Evolutionary conservation across 2,797 vertebrate species (phyloP).

Genomic region (Zonotrichia albicollis): DNA sequence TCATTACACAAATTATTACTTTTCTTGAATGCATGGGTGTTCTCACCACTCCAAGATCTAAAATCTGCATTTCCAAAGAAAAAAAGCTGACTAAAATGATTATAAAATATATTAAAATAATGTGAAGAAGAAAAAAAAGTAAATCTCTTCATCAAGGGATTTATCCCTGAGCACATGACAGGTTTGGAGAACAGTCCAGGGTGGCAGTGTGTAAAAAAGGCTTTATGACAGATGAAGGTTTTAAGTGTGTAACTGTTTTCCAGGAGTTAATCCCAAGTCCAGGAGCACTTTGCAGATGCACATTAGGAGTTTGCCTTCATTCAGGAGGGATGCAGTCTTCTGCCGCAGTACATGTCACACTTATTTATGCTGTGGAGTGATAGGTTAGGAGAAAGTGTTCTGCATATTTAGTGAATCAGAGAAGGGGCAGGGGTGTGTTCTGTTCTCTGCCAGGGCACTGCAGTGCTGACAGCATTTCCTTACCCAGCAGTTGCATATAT

Average conservation of each 20-base stretch:
- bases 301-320: background rate
- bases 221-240: slow-evolving; percentile 39
- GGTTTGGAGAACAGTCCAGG: slow-evolving; percentile 4
- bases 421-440: background rate
- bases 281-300: background rate
- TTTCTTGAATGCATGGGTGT: background rate
- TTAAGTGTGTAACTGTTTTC: slow-evolving; percentile 25
- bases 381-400: background rate
- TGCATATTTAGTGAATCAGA: background rate
- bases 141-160: background rate
- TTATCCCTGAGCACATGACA: slow-evolving; percentile 29
- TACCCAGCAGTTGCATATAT: background rate
- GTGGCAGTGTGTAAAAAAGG: slow-evolving; percentile 39
- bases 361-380: background rate
- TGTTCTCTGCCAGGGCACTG: background rate
- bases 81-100: background rate
- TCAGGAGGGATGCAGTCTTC: background rate
- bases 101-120: background rate
- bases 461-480: background rate
- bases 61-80: background rate
- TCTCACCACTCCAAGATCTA: background rate
- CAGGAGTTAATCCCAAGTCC: background rate
- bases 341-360: background rate
- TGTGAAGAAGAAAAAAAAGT: background rate
- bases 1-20: background rate